Evolutionary conservation across 2,113 vertebrate species (phyloP), one percentile per base, ranked within the genome.

Genomic region (Coptodon rendalli): DNA sequence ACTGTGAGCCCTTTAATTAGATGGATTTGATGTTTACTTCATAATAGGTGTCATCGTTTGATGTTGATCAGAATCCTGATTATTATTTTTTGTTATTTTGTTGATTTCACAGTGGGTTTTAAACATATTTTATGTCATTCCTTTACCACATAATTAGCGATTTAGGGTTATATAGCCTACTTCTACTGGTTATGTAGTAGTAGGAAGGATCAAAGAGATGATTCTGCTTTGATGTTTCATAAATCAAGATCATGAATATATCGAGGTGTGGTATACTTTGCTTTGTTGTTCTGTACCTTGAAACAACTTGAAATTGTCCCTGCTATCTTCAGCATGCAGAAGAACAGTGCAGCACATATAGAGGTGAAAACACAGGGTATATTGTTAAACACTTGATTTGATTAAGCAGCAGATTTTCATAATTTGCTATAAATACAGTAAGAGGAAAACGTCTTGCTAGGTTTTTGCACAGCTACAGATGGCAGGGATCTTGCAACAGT

Each of bases 391-490:
- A 19, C 19, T 71, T 71, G 22, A 43, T 71, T 76, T 29, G 24
- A 27, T 27, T 76, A 27, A 76, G 87, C 59, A 43, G 86, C 76
- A 92, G 92, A 94, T 89, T 92, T 85, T 90, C 85, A 88, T 90
- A 95, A 94, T 95, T 91, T 84, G 89, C 94, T 92, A 91, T 66
- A 91, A 89, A 92, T 6, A 17, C 85, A 80, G 82, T 59, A 34
- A 80, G 40, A 61, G 13, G 24, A 31, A 87, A 53, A 86, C 48
- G 27, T 84, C 12, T 31, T 66, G 8, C 57, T 31, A 86, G 87
- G 80, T 79, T 89, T 83, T 91, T 29, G 68, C n/a, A 78, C 50
- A 85, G 45, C 50, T 59, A 59, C 52, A 57, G 50, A 71, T 52
- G 54, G 19, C 43, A 87, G 90, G 34, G 24, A 71, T 86, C 53